Base-by-base conservation (phyloP, 2,113 vertebrate species). In the Aegithalos caudatus region DNA sequence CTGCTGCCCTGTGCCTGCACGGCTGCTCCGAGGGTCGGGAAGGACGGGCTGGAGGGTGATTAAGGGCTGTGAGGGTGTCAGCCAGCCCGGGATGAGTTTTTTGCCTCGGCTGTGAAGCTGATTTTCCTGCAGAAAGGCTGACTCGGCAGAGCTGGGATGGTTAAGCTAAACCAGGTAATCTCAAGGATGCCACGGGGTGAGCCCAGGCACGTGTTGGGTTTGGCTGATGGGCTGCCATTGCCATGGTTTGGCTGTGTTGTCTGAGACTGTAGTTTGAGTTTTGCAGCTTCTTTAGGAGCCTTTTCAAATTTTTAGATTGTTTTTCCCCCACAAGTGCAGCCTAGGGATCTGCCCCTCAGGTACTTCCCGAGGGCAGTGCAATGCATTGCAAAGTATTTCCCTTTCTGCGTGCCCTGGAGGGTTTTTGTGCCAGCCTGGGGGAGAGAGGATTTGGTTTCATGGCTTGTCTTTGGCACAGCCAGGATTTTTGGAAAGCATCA, bases 21-120 rank as follows among this genome's bases (percentile, higher is more conserved):
- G 3, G 12, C 37, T 42, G 23, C 56, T 83, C 50, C 0, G 0
- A 37, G 62, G 54, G 40, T 54, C 0, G 0, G 19, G 22, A 66
- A 73, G 69, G 86, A 74, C 0, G 0, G 40, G 51, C 16, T 21
- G 1, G 2, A 11, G 12, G 42, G 4, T 64, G 81, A 83, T 58
- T 65, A 58, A 69, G 66, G 70, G 19, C 73, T 79, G n/a, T 16
- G 33, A 69, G 33, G 74, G 45, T 70, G 42, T 69, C 89, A 70
- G 35, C 29, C 90, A 88, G 69, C 45, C 45, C 1, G 0, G 42
- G 56, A 17, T 58, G 47, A n/a, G 42, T 22, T 88, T 65, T 79
- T 67, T 76, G 57, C 28, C 37, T 23, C 1, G 6, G 15, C 48
- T 67, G 20, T 58, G 79, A 73, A 95, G 71, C 33, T 1, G 56